Evolutionary conservation across 2,113 vertebrate species (phyloP).

Genomic region (Rutilus rutilus): DNA sequence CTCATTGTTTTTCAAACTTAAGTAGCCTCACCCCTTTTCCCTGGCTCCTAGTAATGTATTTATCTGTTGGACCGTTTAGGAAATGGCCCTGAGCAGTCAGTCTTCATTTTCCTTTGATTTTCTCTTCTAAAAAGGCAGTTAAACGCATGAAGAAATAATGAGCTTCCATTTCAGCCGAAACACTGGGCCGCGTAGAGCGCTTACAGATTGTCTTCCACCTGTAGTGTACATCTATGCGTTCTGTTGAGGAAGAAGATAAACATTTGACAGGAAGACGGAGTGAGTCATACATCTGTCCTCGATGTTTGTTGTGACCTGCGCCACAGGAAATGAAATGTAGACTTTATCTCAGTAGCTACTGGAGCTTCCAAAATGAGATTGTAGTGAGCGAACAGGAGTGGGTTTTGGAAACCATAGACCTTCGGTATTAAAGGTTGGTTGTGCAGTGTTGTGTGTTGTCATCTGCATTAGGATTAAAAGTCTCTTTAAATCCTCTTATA

Average conservation of each 20-base stretch:
- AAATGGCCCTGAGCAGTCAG: not conserved
- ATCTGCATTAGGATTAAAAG: slow-evolving; percentile 14
- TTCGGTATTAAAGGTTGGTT: not conserved
- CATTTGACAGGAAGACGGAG: slow-evolving; percentile 11
- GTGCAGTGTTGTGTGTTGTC: not conserved
- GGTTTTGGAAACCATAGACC: not conserved
- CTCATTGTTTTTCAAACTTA: not conserved
- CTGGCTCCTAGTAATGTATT: not conserved
- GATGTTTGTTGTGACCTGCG: slow-evolving; percentile 43
- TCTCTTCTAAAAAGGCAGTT: slow-evolving; percentile 28
- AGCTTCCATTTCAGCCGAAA: not conserved
- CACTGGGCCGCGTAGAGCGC: not conserved
- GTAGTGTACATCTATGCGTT: slow-evolving; percentile 15
- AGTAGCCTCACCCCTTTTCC: not conserved
- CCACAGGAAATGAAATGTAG: slow-evolving; percentile 54
- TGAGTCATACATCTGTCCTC: slow-evolving; percentile 42
- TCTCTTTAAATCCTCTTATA: slow-evolving; percentile 17
- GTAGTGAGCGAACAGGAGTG: not conserved
- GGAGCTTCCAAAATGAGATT: slow-evolving; percentile 34
- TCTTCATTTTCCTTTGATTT: slow-evolving; percentile 2
- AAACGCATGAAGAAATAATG: slow-evolving; percentile 25
- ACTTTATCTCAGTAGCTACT: slow-evolving; percentile 49
- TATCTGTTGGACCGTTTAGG: not conserved
- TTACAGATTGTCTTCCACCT: slow-evolving; percentile 19
- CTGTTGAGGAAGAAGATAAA: slow-evolving; percentile 15